Evolutionary conservation across 2,113 vertebrate genomes (phyloP).

Genomic region (Rutilus rutilus): DNA sequence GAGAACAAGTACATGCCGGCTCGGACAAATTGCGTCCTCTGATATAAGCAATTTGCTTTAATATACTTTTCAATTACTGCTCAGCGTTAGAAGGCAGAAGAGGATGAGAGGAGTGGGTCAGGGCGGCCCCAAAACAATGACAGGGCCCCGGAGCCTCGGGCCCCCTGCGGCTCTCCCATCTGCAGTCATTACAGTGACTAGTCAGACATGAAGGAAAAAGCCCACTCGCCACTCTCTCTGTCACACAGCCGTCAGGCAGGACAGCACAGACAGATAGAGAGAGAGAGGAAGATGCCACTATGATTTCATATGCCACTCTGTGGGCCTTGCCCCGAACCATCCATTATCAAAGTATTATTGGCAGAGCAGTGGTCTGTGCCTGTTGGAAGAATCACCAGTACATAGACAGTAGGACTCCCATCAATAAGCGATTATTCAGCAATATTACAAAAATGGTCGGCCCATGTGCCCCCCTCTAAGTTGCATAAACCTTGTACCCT

Average conservation of each 20-base stretch:
- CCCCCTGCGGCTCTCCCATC: constrained; percentile 87
- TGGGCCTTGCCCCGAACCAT: constrained; percentile 63
- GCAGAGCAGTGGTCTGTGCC: constrained; percentile 27
- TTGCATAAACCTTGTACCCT: constrained; percentile 17
- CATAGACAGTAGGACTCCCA: constrained; percentile 11
- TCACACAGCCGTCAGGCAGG: constrained; percentile 87
- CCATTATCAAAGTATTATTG: constrained; percentile 34
- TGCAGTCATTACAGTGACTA: constrained; percentile 95
- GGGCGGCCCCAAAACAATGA: constrained; percentile 83
- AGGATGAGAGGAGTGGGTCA: constrained; percentile 77
- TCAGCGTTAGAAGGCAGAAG: constrained; percentile 78
- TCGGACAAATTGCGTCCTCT: background rate
- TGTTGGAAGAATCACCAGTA: background rate
- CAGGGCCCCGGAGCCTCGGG: constrained; percentile 77
- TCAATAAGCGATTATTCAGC: constrained; percentile 19
- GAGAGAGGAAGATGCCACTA: constrained; percentile 46
- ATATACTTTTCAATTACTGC: constrained; percentile 89
- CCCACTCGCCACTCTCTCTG: constrained; percentile 85
- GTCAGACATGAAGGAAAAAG: constrained; percentile 92
- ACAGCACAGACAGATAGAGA: constrained; percentile 67
- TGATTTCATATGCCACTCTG: constrained; percentile 32
- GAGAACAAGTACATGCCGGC: background rate
- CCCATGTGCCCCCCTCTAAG: background rate
- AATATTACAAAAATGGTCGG: constrained; percentile 12
- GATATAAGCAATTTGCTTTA: constrained; percentile 69